Base-by-base conservation (phyloP, 2,113 vertebrate genomes). In the Quiscalus mexicanus region DNA sequence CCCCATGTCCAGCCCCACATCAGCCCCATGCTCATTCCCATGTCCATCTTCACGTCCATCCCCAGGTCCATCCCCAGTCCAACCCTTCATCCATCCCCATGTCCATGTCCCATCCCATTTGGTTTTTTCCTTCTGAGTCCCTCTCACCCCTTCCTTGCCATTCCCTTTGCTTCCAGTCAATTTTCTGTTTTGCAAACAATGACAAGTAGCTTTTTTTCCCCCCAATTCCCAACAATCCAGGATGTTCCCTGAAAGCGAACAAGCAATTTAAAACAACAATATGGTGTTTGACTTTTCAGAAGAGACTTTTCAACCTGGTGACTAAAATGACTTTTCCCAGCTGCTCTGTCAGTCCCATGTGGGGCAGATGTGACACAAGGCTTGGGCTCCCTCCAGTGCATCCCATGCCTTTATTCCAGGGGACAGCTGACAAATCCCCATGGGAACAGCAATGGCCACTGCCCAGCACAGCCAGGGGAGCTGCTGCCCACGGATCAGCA, bases 241-340 rank as follows among this genome's bases (percentile, higher is more conserved):
- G 12, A 7, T 1, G 1, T 31, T 31, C 25, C 35, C 25, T 41
- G 24, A 42, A n/a, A 52, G 25, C 0, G 4, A 50, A 16, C 13
- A n/a, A 11, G 2, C 45, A 5, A 0, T 59, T 76, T 41, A 13
- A 58, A 89, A 63, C 0, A 0, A 4, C 60, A 19, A 1, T 1
- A 3, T 2, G 12, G 15, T 16, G 5, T 8, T 8, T 33, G 50
- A 22, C 33, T 30, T 53, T 30, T 35, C 25, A 24, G 37, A 55
- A 47, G 20, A 58, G 1, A 18, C 15, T 35, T 53, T 80, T 45
- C 21, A 47, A 9, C 10, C 15, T 1, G 1, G 5, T 1, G 15
- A 23, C 27, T 18, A 5, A 35, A 67, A 56, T 5, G 0, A 10
- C 59, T 56, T 63, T 63, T 9, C 10, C 28, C 49, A 50, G 44